phyloP scores from a whole-genome alignment of 2,888 invertebrate species.

The Hyppa rectilinea region DNA sequence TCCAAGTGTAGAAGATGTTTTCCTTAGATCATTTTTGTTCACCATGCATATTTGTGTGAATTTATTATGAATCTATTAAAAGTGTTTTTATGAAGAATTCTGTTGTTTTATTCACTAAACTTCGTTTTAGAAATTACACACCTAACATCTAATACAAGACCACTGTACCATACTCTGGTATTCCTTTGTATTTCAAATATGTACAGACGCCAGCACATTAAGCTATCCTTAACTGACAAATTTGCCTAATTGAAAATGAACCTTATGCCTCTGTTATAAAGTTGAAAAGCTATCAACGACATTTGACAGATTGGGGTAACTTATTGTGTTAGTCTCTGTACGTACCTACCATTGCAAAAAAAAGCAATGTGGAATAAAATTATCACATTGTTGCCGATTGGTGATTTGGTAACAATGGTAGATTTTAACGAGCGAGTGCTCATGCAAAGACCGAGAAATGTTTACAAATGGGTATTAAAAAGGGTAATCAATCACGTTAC shows the following conservation, averaged over 20 bases:
- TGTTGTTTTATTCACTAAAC: slow-evolving; percentile 27
- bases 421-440: too few relatives aligned
- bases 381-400: neutral
- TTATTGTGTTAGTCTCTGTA: too few relatives aligned
- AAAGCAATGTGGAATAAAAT: too few relatives aligned
- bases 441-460: neutral
- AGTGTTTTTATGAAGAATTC: slow-evolving; percentile 73
- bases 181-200: neutral
- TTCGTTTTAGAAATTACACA: neutral
- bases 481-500: too few relatives aligned
- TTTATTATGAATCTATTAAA: slow-evolving; percentile 78
- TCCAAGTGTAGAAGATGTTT: slow-evolving; percentile 56
- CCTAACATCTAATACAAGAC: neutral
- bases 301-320: too few relatives aligned
- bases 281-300: too few relatives aligned
- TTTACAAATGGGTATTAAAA: too few relatives aligned
- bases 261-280: too few relatives aligned
- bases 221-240: too few relatives aligned
- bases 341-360: too few relatives aligned
- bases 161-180: neutral
- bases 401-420: neutral
- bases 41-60: slow-evolving; percentile 72
- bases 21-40: slow-evolving; percentile 60
- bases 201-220: too few relatives aligned
- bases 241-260: too few relatives aligned